These are phyloP conservation scores for Pachliopta kotzebuea DNA, from an alignment of 2,888 invertebrate genomes.

Conservation along the genomic window DNA sequence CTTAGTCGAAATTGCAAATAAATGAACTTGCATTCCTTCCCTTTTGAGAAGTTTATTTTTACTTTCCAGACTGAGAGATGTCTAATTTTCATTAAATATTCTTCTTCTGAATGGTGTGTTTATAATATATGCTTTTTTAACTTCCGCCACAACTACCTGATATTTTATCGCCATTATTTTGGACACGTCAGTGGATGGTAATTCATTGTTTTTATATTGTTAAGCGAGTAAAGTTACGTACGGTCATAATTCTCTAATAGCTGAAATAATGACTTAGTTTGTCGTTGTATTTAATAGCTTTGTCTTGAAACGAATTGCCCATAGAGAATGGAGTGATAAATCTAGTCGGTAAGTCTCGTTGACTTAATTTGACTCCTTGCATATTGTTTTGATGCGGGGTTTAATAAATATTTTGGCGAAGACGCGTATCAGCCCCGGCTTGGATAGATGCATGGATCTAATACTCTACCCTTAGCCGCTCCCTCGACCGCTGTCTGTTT, in stretches of 20 bases:
- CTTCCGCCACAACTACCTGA: not conserved
- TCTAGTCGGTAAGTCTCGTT: constrained; percentile 47
- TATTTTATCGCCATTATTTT: constrained; percentile 10
- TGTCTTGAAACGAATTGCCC: constrained; percentile 18
- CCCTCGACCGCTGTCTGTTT: constrained; percentile 65
- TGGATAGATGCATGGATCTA: constrained; percentile 61
- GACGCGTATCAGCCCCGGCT: constrained; percentile 60
- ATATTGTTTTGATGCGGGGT: constrained; percentile 38
- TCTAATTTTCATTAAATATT: not conserved
- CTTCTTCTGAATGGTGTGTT: not conserved
- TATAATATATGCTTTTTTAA: not conserved
- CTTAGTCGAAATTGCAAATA: constrained; percentile 71
- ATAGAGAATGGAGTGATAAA: constrained; percentile 8
- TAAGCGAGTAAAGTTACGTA: constrained; percentile 18
- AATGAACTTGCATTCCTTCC: constrained; percentile 52
- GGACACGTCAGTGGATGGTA: constrained; percentile 2
- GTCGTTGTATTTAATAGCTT: constrained; percentile 23
- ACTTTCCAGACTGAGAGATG: not conserved
- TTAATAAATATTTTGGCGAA: constrained; percentile 50
- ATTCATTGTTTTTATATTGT: constrained; percentile 23
- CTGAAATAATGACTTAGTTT: constrained; percentile 23
- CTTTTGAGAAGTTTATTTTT: constrained; percentile 31
- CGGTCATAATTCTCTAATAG: constrained; percentile 17
- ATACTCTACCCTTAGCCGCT: constrained; percentile 53
- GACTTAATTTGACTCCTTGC: constrained; percentile 54